phyloP scores from a whole-genome alignment of 2,797 vertebrate genomes.

The Spizella passerina region DNA sequence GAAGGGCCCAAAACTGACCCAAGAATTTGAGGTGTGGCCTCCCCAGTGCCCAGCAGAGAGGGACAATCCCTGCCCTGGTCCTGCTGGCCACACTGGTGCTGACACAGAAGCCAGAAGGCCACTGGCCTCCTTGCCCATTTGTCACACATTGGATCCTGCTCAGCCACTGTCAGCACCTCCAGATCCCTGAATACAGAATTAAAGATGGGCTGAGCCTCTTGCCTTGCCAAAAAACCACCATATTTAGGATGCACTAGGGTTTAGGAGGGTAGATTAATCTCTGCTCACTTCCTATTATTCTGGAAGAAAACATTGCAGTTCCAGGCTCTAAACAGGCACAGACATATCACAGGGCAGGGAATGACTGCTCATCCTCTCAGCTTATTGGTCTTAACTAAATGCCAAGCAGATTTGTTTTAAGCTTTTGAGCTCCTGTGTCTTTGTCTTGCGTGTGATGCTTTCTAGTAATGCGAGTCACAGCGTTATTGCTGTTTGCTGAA shows the following conservation, averaged over 20 bases:
- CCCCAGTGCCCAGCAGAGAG: neutral
- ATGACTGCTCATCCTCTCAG: neutral
- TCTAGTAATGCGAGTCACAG: neutral
- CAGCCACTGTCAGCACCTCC: neutral
- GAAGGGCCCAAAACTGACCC: neutral
- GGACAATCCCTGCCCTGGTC: fast-evolving
- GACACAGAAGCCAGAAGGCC: neutral
- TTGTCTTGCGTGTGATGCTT: slow-evolving; percentile 7
- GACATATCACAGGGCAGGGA: neutral
- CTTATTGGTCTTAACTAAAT: slow-evolving; percentile 22
- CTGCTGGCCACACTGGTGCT: fast-evolving
- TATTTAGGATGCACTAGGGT: neutral
- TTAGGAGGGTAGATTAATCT: neutral
- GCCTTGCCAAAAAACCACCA: neutral
- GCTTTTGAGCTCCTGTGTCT: neutral
- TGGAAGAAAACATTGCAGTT: neutral
- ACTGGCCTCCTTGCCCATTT: fast-evolving
- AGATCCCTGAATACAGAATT: neutral
- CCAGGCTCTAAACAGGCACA: neutral
- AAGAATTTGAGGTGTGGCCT: fast-evolving
- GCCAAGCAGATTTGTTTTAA: slow-evolving; percentile 10
- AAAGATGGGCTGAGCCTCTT: neutral
- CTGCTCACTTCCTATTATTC: neutral
- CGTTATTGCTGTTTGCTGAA: slow-evolving; percentile 10
- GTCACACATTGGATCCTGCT: fast-evolving